Percentiles rank a stretch among this genome's conserved stretches.
Conservation (phyloP, 2,888 invertebrate genomes). For the Galeopsomyia nigrocyanea region DNA sequence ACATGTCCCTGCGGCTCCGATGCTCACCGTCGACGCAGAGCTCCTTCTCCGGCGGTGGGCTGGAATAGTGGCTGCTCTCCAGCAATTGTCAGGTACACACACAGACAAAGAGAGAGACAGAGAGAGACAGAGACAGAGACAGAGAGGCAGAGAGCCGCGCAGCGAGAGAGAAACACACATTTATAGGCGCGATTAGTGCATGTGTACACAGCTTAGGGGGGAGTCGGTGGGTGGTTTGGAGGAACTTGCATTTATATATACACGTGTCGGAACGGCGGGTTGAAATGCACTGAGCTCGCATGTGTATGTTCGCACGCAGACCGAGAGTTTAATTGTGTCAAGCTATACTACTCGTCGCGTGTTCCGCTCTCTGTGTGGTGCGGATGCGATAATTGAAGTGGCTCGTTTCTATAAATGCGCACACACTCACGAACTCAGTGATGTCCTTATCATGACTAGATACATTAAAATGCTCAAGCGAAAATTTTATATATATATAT, state of each 20-base stretch:
- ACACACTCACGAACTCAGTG: too few species aligned
- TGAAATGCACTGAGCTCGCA: background rate
- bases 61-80: conserved; percentile 66
- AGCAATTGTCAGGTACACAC: conserved; percentile 47
- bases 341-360: background rate
- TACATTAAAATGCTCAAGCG: too few species aligned
- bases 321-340: background rate
- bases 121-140: background rate
- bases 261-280: background rate
- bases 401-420: too few species aligned
- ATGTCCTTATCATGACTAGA: too few species aligned
- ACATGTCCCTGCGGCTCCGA: conserved; percentile 87
- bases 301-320: background rate
- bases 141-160: too few species aligned
- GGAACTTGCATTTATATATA: too few species aligned
- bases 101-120: background rate
- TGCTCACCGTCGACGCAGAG: conserved; percentile 75
- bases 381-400: too few species aligned
- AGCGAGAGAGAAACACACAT: too few species aligned
- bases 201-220: too few species aligned
- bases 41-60: conserved; percentile 70
- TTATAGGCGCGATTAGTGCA: too few species aligned
- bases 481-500: too few species aligned
- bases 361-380: background rate
- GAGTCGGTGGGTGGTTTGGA: too few species aligned